Evolutionary conservation across 1,140 invertebrate species (phyloP).

Genomic region (Andrena cerasifolii): DNA sequence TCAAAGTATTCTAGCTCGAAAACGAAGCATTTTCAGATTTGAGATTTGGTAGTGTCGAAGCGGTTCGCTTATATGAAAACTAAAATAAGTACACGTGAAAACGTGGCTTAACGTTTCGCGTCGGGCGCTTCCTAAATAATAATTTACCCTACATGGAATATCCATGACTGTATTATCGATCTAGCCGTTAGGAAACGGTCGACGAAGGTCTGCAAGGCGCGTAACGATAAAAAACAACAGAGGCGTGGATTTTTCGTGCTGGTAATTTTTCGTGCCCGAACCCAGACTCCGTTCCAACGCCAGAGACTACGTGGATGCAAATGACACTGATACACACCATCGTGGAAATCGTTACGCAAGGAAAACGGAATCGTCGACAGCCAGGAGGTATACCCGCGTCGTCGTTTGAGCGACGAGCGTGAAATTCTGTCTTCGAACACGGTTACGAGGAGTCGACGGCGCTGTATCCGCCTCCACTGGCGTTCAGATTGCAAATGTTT

Average conservation of each 20-base stretch:
- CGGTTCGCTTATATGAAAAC: no score
- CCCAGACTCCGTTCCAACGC: not conserved
- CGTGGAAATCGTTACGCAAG: constrained; percentile 12
- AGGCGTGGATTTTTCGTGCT: not conserved
- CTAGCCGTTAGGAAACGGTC: no score
- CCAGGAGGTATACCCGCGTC: not conserved
- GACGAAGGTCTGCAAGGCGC: not conserved
- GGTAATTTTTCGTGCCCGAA: not conserved
- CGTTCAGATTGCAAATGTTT: constrained; percentile 7
- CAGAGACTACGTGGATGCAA: constrained; percentile 8
- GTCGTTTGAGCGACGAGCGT: constrained; percentile 29
- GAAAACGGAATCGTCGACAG: constrained; percentile 21
- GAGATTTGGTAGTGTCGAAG: no score
- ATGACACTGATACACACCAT: constrained; percentile 16
- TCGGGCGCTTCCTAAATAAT: no score
- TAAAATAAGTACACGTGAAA: no score
- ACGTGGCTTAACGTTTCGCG: no score
- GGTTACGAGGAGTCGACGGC: constrained; percentile 9
- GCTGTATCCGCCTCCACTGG: not conserved
- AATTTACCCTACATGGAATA: no score
- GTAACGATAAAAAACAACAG: not conserved
- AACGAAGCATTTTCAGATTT: no score
- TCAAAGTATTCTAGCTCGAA: no score
- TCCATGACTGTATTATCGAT: no score
- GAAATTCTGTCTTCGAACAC: constrained; percentile 16